Evolutionary conservation across 2,113 vertebrate genomes (phyloP).

Genomic region (Sorex fumeus): DNA sequence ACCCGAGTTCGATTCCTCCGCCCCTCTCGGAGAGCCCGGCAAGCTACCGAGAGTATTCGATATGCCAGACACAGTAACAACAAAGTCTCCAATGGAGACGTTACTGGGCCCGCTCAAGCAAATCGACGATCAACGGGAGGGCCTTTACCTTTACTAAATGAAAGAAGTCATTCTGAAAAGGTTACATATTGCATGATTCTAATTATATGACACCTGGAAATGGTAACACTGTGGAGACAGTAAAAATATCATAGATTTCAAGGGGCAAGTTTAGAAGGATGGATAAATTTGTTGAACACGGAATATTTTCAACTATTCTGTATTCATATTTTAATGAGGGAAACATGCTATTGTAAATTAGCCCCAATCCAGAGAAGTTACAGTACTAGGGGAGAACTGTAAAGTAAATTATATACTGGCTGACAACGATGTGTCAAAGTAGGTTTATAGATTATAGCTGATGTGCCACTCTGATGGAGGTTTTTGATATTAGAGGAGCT

Average conservation of each 20-base stretch:
- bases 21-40: too few species aligned
- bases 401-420: background rate
- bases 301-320: background rate
- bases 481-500: background rate
- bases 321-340: background rate
- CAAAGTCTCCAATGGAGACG: too few species aligned
- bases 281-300: background rate
- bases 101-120: too few species aligned
- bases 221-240: background rate
- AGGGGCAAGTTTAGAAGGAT: background rate
- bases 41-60: too few species aligned
- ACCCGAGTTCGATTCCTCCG: too few species aligned
- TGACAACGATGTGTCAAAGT: background rate
- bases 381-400: background rate
- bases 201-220: background rate
- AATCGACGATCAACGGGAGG: too few species aligned
- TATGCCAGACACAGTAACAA: too few species aligned
- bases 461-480: background rate
- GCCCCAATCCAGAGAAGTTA: background rate
- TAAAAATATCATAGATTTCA: background rate
- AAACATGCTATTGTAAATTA: background rate
- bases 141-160: background rate
- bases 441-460: background rate
- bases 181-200: background rate
- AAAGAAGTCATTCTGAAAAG: background rate